Percentiles rank a stretch among this genome's conserved stretches.
Evolutionary conservation across 2,797 vertebrate species (phyloP).

Genomic region (Rhinatrema bivittatum): DNA sequence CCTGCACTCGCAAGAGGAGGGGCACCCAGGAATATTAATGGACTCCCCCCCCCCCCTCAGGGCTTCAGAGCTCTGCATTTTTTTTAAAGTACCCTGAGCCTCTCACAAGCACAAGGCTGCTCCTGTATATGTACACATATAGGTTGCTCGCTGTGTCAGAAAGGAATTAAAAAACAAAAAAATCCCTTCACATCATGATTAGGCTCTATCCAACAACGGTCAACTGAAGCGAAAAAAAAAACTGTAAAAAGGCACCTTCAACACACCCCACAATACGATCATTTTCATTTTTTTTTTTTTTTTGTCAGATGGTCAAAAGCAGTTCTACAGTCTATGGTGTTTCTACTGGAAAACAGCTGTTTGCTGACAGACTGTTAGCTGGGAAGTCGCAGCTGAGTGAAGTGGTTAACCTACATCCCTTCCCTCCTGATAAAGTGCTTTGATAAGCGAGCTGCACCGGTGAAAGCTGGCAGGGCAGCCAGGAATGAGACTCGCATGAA

Average conservation of each 20-base stretch:
- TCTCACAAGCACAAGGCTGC: background rate
- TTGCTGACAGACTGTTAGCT: constrained; percentile 80
- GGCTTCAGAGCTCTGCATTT: too few species aligned
- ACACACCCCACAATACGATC: constrained; percentile 43
- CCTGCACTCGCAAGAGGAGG: too few species aligned
- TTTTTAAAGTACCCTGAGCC: too few species aligned
- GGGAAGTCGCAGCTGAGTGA: constrained; percentile 60
- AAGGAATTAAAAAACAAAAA: constrained; percentile 5
- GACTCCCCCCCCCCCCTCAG: too few species aligned
- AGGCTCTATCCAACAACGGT: constrained; percentile 23
- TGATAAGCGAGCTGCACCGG: constrained; percentile 78
- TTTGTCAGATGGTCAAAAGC: constrained; percentile 49
- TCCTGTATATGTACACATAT: background rate
- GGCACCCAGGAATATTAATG: too few species aligned
- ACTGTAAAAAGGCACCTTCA: constrained; percentile 13
- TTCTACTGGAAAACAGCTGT: constrained; percentile 76
- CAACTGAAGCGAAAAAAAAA: too few species aligned
- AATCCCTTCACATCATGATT: constrained; percentile 21
- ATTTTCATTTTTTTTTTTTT: too few species aligned
- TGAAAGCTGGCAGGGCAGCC: constrained; percentile 63
- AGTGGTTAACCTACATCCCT: constrained; percentile 83
- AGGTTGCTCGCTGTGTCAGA: constrained; percentile 3
- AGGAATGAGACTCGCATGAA: constrained; percentile 59
- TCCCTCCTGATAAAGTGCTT: constrained; percentile 93
- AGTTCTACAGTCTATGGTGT: constrained; percentile 49